phyloP scores from a whole-genome alignment of 2,888 invertebrate genomes.

The Suillia variegata region DNA sequence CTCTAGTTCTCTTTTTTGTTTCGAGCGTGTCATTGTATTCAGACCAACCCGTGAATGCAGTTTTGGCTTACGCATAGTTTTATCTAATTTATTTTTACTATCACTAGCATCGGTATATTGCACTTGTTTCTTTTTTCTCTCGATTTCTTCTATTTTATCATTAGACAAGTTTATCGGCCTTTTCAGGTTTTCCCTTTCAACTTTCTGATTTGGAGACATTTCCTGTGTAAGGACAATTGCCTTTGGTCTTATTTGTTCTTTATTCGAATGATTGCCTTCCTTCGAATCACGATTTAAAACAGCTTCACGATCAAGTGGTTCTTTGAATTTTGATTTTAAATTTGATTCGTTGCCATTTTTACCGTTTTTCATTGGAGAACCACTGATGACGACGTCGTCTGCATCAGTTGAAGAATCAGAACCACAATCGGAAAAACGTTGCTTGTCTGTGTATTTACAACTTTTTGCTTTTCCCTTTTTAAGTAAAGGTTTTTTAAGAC shows the following conservation, averaged over 20 bases:
- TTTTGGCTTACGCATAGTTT: conserved; percentile 15
- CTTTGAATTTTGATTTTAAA: too few relatives aligned
- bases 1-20: conserved; percentile 56
- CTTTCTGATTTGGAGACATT: too few relatives aligned
- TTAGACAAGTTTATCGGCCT: too few relatives aligned
- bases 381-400: conserved; percentile 14
- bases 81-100: conserved; percentile 9
- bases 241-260: not conserved
- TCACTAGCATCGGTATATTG: not conserved
- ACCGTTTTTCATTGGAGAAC: not conserved
- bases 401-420: conserved; percentile 31
- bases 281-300: not conserved
- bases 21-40: conserved; percentile 61
- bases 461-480: conserved; percentile 39
- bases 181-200: too few relatives aligned
- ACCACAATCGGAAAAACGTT: conserved; percentile 37
- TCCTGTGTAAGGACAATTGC: too few relatives aligned
- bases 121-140: too few relatives aligned
- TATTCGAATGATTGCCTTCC: not conserved
- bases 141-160: too few relatives aligned
- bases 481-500: conserved; percentile 50
- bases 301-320: too few relatives aligned
- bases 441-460: conserved; percentile 23
- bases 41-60: conserved; percentile 35
- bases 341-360: too few relatives aligned